These are phyloP conservation scores for Seira ritae DNA, from an alignment of 2,888 invertebrate species.

Conservation along the genomic window DNA sequence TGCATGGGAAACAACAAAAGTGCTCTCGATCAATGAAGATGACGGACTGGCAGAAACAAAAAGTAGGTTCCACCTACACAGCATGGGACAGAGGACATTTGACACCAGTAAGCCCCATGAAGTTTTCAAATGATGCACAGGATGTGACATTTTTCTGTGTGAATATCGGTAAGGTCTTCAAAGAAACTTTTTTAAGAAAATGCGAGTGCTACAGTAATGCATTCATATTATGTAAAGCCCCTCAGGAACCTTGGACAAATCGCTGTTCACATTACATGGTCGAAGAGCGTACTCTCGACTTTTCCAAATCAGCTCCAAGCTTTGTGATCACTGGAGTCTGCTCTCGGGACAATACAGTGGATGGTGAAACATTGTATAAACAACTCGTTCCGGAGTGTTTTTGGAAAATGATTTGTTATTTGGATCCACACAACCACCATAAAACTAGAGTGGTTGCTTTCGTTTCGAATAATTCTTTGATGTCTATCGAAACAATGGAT, in stretches of 20 bases:
- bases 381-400: slow-evolving; percentile 58
- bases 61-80: slow-evolving; percentile 35
- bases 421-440: slow-evolving; percentile 45
- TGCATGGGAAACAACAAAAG: slow-evolving; percentile 44
- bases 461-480: slow-evolving; percentile 57
- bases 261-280: slow-evolving; percentile 64
- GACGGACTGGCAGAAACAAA: slow-evolving; percentile 53
- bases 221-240: slow-evolving; percentile 35
- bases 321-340: slow-evolving; percentile 64
- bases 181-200: background rate
- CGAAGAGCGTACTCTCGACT: slow-evolving; percentile 46
- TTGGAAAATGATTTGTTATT: slow-evolving; percentile 68
- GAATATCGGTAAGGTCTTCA: slow-evolving; percentile 53
- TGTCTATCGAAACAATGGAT: background rate
- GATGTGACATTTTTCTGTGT: slow-evolving; percentile 65
- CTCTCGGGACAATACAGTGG: slow-evolving; percentile 47
- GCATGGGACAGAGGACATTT: slow-evolving; percentile 68
- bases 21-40: slow-evolving; percentile 49
- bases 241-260: slow-evolving; percentile 68
- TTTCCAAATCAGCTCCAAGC: slow-evolving; percentile 28
- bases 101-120: slow-evolving; percentile 65
- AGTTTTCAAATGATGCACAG: slow-evolving; percentile 62
- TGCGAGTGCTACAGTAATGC: background rate
- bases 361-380: slow-evolving; percentile 59
- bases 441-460: slow-evolving; percentile 61